Conservation (phyloP, 2,113 vertebrate species). For the Erythrolamprus reginae region DNA sequence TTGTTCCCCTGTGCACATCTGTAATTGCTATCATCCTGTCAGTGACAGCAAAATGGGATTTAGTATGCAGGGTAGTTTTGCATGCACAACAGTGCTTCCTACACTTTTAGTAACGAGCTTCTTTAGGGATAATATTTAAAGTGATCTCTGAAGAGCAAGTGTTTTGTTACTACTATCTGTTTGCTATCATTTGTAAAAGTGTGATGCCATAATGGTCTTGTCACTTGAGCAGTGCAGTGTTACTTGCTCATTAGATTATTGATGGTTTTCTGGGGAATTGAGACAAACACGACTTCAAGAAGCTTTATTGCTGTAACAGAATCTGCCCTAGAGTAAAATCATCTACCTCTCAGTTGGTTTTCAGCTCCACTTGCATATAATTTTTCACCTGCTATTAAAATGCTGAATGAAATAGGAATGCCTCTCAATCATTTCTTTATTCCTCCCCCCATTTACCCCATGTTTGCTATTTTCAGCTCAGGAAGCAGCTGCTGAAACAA, state of each 20-base stretch:
- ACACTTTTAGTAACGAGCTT: not conserved
- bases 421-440: slow-evolving; percentile 32
- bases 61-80: not conserved
- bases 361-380: slow-evolving; percentile 46
- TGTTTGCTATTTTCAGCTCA: slow-evolving; percentile 8
- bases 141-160: slow-evolving; percentile 39
- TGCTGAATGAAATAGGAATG: slow-evolving; percentile 41
- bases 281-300: slow-evolving; percentile 49
- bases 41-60: not conserved
- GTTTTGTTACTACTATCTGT: slow-evolving; percentile 40
- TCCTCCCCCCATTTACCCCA: not conserved
- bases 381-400: slow-evolving; percentile 58
- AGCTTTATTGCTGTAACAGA: slow-evolving; percentile 49
- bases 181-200: slow-evolving; percentile 46
- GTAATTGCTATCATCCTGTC: not conserved
- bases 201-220: slow-evolving; percentile 46
- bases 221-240: slow-evolving; percentile 47
- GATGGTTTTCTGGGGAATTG: slow-evolving; percentile 60
- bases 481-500: slow-evolving; percentile 17
- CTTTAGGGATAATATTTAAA: not conserved
- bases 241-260: slow-evolving; percentile 60
- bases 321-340: slow-evolving; percentile 53
- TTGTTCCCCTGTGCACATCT: not conserved
- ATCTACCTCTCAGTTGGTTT: slow-evolving; percentile 37
- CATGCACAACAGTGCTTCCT: not conserved